Evolutionary conservation across 1,140 invertebrate genomes (phyloP).

Genomic region (Maniola jurtina): DNA sequence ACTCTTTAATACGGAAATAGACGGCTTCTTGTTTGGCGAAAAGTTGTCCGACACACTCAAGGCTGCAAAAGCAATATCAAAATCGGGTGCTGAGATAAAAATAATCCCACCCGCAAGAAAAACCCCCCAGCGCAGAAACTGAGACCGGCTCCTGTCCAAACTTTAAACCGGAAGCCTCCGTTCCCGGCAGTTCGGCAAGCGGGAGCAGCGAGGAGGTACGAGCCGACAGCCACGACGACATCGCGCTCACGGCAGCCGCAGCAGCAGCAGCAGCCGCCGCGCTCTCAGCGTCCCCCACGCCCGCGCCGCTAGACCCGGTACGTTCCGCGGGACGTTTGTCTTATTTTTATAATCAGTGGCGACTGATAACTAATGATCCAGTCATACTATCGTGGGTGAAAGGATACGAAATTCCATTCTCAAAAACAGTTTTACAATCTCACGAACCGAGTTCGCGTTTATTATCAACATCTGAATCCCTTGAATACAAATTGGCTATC

Average conservation of each 20-base stretch:
- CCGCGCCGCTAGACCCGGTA: conserved; percentile 28
- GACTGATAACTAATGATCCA: too few species aligned
- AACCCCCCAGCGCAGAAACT: conserved; percentile 14
- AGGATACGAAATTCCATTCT: conserved; percentile 32
- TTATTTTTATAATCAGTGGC: too few species aligned
- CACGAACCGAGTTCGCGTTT: too few species aligned
- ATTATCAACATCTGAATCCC: conserved; percentile 1
- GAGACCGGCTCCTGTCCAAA: too few species aligned
- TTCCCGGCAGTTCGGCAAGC: conserved; percentile 10
- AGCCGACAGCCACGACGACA: too few species aligned
- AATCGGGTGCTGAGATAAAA: conserved; percentile 32
- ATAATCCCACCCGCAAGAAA: background rate
- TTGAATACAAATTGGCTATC: conserved; percentile 17
- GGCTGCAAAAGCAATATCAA: conserved; percentile 32
- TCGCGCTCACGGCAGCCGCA: too few species aligned
- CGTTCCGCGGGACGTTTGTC: too few species aligned
- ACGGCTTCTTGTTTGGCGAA: conserved; percentile 26
- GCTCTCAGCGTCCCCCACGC: background rate
- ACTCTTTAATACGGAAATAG: conserved; percentile 27
- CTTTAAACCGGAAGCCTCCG: conserved; percentile 38
- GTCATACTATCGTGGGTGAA: conserved; percentile 28
- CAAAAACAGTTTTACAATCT: background rate
- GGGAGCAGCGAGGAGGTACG: too few species aligned
- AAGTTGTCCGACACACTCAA: conserved; percentile 34
- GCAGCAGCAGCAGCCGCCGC: too few species aligned